Evolutionary conservation across 2,113 vertebrate genomes (phyloP).

Genomic region (Percopsis transmontana): DNA sequence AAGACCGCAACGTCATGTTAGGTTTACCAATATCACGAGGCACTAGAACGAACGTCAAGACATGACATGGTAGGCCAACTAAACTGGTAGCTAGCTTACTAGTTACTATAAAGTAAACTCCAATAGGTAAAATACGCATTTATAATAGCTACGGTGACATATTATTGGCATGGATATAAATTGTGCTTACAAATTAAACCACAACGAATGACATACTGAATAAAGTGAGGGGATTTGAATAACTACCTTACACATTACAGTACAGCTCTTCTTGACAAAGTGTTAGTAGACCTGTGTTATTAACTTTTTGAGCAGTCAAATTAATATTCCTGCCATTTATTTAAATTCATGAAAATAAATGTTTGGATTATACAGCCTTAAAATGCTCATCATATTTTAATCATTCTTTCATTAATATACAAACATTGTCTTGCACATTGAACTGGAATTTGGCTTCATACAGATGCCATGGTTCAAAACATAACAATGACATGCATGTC

Average conservation of each 20-base stretch:
- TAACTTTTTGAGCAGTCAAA: neutral
- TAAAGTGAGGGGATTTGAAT: conserved; percentile 3
- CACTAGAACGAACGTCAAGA: conserved; percentile 77
- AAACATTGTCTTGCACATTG: too few species aligned
- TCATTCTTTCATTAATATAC: too few species aligned
- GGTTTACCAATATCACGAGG: conserved; percentile 83
- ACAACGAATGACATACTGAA: conserved; percentile 10
- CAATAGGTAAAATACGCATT: neutral
- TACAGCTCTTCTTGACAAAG: too few species aligned
- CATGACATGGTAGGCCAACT: conserved; percentile 71
- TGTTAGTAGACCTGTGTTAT: neutral
- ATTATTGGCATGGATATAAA: neutral
- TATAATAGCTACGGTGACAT: neutral
- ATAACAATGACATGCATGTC: too few species aligned
- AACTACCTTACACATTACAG: neutral
- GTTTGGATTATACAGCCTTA: too few species aligned
- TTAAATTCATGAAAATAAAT: too few species aligned
- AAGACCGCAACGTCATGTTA: conserved; percentile 79
- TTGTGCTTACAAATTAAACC: neutral
- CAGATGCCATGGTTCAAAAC: too few species aligned
- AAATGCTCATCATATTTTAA: too few species aligned
- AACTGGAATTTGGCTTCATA: too few species aligned
- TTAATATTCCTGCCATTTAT: too few species aligned
- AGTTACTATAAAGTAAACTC: conserved; percentile 56
- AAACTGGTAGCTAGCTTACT: conserved; percentile 62